Conservation (phyloP, 1,140 invertebrate species). For the Caenorhabditis briggsae region DNA sequence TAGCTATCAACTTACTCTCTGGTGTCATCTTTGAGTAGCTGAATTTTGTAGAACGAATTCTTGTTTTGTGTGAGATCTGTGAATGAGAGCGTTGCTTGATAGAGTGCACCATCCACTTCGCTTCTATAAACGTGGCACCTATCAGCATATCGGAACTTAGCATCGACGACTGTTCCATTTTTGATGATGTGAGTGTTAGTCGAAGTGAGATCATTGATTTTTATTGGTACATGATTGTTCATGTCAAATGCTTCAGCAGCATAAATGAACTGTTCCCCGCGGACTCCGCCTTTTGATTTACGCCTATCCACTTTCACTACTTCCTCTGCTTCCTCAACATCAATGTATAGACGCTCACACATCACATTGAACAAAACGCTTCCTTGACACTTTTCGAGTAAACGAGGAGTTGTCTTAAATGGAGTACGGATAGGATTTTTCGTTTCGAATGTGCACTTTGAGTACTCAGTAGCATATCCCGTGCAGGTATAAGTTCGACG, state of each 20-base stretch:
- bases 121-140: conserved; percentile 27
- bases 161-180: conserved; percentile 57
- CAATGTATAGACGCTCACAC: not conserved
- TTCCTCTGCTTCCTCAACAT: not conserved
- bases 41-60: conserved; percentile 95
- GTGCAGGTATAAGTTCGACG: conserved; percentile 21
- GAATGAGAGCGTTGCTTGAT: conserved; percentile 49
- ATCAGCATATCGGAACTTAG: conserved; percentile 19
- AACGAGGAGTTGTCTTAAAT: not conserved
- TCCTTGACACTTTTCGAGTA: not conserved
- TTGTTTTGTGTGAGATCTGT: conserved; percentile 61
- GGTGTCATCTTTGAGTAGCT: conserved; percentile 87
- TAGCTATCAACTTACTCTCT: conserved; percentile 70
- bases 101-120: conserved; percentile 48
- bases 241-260: conserved; percentile 14
- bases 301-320: not conserved
- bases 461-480: conserved; percentile 27
- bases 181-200: conserved; percentile 35
- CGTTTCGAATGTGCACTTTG: conserved; percentile 22
- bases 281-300: conserved; percentile 22
- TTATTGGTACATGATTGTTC: not conserved
- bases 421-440: conserved; percentile 26
- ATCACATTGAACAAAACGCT: conserved; percentile 6
- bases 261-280: conserved; percentile 14
- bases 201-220: too few relatives aligned